Evolutionary conservation across 2,797 vertebrate species (phyloP).

Genomic region (Heteromormyrus szaboi): DNA sequence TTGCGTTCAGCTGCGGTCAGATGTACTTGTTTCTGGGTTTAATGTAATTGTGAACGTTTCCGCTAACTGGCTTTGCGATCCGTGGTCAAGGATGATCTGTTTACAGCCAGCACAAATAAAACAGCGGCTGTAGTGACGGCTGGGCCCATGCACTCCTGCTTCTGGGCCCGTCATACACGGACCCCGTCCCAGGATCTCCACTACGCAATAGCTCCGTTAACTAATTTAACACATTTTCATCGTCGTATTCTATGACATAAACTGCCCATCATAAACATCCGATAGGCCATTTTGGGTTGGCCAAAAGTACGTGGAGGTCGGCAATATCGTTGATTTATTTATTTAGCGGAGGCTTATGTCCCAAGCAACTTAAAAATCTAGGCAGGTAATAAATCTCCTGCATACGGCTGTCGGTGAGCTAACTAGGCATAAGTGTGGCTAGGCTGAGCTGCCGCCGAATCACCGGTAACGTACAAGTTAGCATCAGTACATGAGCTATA

Average conservation of each 20-base stretch:
- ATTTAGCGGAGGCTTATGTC: background rate
- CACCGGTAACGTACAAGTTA: background rate
- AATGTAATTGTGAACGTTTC: background rate
- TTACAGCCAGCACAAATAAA: background rate
- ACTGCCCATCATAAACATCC: background rate
- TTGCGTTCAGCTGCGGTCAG: background rate
- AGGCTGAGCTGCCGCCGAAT: background rate
- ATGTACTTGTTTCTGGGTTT: background rate
- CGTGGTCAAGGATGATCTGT: background rate
- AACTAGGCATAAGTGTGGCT: background rate
- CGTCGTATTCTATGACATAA: background rate
- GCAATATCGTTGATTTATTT: background rate
- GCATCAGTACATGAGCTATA: background rate
- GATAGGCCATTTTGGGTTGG: background rate
- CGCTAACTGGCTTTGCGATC: background rate
- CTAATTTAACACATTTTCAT: slow-evolving; percentile 49
- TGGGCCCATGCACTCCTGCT: background rate
- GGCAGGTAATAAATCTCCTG: background rate
- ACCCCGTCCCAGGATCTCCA: background rate
- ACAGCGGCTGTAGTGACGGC: background rate
- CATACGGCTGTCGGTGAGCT: background rate
- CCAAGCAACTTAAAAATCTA: background rate
- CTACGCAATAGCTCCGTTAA: slow-evolving; percentile 32
- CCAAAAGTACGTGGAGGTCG: background rate
- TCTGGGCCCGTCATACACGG: background rate